Evolutionary conservation across 2,888 invertebrate species (phyloP), one percentile per base, ranked within the genome.

Genomic region (Plemyria rubiginata): DNA sequence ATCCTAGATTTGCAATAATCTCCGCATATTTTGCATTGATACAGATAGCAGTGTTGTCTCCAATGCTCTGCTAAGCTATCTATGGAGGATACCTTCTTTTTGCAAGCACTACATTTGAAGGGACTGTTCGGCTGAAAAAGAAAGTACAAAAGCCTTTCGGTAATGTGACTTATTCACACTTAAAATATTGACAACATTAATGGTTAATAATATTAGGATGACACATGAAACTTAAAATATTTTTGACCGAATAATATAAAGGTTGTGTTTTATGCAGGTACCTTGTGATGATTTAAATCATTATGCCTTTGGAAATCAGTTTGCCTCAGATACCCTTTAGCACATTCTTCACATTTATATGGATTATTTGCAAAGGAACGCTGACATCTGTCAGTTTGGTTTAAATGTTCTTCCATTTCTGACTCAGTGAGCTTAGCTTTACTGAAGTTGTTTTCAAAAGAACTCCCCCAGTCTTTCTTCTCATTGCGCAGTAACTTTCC

Each of bases 291-390:
- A 41, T 67, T 68, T 11, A 78, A 70, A 15, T 73, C 78, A 0
- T 67, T 67, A 66, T 86, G 86, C 1, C 80, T 67, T 12, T 70
- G 60, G 0, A 75, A 58, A 60, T 85, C 82, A 0, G 78, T 29
- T 0, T 54, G 58, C 5, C 65, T 66, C 0, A 60, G 70, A 53
- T 80, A 85, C 0, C 72, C 72, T 0, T 65, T 36, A 0, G 43
- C 48, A 22, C 70, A 70, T 0, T 48, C 36, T 0, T 49, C 53
- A 43, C 70, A 70, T 22, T 68, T 70, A 32, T 62, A 64, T 0
- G 64, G 62, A 0, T 62, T 8, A 9, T 22, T 60, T 0, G 45
- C 45, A n/a, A 60, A 65, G 0, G 50, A 46, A 4, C 57, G 36
- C 28, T 65, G 56, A 1, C 28, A 38, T 16, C 65, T 45, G 5